Evolutionary conservation across 2,888 invertebrate species (phyloP), one percentile per base, ranked within the genome.

Genomic region (Microdon myrmicae): DNA sequence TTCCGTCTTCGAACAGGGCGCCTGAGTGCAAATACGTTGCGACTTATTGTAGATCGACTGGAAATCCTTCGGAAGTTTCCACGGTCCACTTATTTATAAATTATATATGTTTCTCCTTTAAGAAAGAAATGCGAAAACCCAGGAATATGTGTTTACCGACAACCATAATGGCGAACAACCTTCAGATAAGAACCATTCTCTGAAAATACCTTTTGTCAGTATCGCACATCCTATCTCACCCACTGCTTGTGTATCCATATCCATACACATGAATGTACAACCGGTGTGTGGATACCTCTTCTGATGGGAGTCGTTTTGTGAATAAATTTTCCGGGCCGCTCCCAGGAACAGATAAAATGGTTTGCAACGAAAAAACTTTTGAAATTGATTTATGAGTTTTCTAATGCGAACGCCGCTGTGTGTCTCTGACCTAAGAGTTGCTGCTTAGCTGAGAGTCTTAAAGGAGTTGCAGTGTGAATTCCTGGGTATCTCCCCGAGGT

Each of bases 361-460:
- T 49, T 34, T 39, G 8, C 16, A 54, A 10, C 29, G 22, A 56
- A n/a, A n/a, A 51, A 51, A 58, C 41, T 47, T 58, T 29, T 45
- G 14, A 51, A 58, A 58, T 53, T 64, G 64, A 64, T 64, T 64
- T 64, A 64, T 37, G 58, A 43, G 23, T 26, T 14, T 34, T 32
- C 16, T 31, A 45, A 54, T 54, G 60, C 37, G 16, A 35, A 22
- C 17, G 14, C 10, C 14, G 16, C 10, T 34, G 28, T 55, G 22
- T 23, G 23, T 23, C n/a, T 12, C n/a, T n/a, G n/a, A n/a, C n/a
- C n/a, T n/a, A n/a, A n/a, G n/a, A n/a, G n/a, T n/a, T n/a, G n/a
- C n/a, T n/a, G n/a, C 19, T 28, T 28, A 29, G 38, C 35, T 64
- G 29, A 23, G 31, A 37, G 38, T 47, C 49, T 41, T n/a, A 53